Evolutionary conservation across 2,888 invertebrate genomes (phyloP), one percentile per base, ranked within the genome.

Genomic region (Ormyrus labotus): DNA sequence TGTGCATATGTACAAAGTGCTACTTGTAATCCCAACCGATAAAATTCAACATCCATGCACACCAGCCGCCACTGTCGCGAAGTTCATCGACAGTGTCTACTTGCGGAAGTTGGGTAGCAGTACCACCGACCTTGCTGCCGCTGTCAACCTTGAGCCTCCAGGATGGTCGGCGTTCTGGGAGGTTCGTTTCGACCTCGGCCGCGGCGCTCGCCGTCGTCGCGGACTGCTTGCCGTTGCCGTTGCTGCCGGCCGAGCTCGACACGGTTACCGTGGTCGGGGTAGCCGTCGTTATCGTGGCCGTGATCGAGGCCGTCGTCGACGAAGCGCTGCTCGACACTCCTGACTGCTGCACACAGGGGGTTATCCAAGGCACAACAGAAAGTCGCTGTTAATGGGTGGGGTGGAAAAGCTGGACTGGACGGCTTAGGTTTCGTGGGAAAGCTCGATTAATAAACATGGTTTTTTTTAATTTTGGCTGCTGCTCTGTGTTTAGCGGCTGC

Each of bases 141-240:
- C 96, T 96, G 93, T 97, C 97, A 92, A 97, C 95, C 91, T 96
- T 94, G 88, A 97, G 93, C 91, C 97, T 94, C 97, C 97, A 97
- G 86, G 97, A 97, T 61, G 97, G 97, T 89, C 97, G 95, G 86
- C 97, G 94, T 92, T 97, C 97, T 85, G 93, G 93, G 85, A 91
- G 88, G 86, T 90, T 91, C 86, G 88, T 86, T 85, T 90, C 90
- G 85, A 74, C 61, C 60, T 74, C 78, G 47, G 74, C 74, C 11
- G 55, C 58, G 8, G 58, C 50, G 48, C 61, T 68, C 58, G 67
- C 61, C 34, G 50, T 4, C 57, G 5, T 13, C 60, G 57, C 19
- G 47, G 55, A 50, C 48, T 60, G 60, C 51, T 58, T 61, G 55
- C 34, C 34, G 34, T 7, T 50, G 51, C 8, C 58, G 64, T 19